Evolutionary conservation across 1,140 invertebrate genomes (phyloP).

Genomic region (Ganaspis sp.): DNA sequence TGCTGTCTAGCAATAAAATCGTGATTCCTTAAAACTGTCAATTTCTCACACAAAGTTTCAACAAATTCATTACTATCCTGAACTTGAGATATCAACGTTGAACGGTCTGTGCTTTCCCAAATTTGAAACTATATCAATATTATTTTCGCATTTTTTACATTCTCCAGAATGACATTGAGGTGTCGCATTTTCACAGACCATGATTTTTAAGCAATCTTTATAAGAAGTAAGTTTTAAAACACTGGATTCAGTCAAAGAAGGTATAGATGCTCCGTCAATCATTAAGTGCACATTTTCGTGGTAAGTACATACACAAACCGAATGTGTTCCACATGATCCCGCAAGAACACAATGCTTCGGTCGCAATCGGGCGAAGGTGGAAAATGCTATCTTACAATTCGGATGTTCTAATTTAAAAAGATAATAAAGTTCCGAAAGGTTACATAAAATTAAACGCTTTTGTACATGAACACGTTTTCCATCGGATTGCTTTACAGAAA

Average conservation of each 20-base stretch:
- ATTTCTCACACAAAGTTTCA: conserved; percentile 45
- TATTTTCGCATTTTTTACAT: background rate
- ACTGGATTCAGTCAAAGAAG: background rate
- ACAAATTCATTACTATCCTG: conserved; percentile 47
- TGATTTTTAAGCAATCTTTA: conserved; percentile 26
- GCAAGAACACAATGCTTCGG: conserved; percentile 4
- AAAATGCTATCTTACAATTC: no score
- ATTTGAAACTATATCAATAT: conserved; percentile 41
- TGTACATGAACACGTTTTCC: background rate
- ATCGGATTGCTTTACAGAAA: no score
- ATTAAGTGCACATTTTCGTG: conserved; percentile 42
- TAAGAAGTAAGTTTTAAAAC: background rate
- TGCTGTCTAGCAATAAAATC: no score
- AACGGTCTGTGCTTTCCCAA: conserved; percentile 51
- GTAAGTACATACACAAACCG: conserved; percentile 36
- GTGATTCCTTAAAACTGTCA: background rate
- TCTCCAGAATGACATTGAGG: conserved; percentile 24
- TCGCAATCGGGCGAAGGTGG: no score
- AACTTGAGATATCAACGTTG: conserved; percentile 42
- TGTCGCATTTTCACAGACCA: conserved; percentile 24
- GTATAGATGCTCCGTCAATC: conserved; percentile 30
- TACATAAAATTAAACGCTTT: background rate
- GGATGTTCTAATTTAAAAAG: no score
- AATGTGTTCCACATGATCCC: conserved; percentile 38
- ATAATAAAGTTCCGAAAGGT: no score